Evolutionary conservation across 1,140 invertebrate genomes (phyloP).

Genomic region (Armadillidium nasatum): DNA sequence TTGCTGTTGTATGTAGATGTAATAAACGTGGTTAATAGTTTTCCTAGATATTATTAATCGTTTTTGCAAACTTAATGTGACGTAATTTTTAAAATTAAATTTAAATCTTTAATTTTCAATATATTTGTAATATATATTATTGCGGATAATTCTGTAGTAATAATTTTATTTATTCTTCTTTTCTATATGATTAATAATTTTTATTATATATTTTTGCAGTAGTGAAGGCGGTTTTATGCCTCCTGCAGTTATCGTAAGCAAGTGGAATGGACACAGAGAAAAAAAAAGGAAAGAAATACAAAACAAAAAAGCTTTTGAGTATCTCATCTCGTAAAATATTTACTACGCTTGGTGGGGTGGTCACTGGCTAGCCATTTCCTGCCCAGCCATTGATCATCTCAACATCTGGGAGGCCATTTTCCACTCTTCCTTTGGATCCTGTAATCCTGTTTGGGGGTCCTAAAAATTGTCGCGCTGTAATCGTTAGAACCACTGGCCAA

Average conservation of each 20-base stretch:
- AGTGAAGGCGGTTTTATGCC: not conserved
- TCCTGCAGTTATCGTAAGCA: not conserved
- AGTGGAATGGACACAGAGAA: constrained; percentile 4
- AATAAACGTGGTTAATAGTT: too few species aligned
- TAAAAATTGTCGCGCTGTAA: not conserved
- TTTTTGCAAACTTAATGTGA: too few species aligned
- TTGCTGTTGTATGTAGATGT: too few species aligned
- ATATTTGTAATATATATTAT: too few species aligned
- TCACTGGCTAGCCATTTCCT: not conserved
- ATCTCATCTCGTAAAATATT: constrained; percentile 13
- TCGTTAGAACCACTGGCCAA: not conserved
- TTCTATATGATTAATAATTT: too few species aligned
- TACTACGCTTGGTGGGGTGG: not conserved
- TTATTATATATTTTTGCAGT: not conserved
- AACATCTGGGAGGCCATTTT: constrained; percentile 9
- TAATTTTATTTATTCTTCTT: too few species aligned
- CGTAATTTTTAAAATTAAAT: too few species aligned
- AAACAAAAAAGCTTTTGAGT: not conserved
- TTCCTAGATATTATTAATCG: too few species aligned
- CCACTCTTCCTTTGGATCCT: not conserved
- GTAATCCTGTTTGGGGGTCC: not conserved
- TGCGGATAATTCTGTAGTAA: too few species aligned
- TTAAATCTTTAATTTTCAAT: too few species aligned
- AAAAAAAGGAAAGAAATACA: too few species aligned
- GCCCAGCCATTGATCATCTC: constrained; percentile 8